Percentiles rank a stretch among this genome's conserved stretches.
phyloP scores from a whole-genome alignment of 2,113 vertebrate species.

The Promerops cafer region DNA sequence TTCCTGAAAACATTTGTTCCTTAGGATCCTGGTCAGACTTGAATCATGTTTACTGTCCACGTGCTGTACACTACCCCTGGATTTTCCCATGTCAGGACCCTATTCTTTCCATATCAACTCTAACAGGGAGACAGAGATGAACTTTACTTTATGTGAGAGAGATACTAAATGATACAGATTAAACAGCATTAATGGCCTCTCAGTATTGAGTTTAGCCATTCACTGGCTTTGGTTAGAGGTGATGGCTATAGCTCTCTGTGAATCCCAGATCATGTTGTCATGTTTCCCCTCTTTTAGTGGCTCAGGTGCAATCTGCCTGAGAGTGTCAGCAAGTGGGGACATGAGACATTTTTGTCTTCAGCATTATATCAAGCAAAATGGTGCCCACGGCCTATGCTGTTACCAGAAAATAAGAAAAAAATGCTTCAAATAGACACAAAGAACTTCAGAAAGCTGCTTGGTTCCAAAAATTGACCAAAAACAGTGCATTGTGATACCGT shows the following conservation, averaged over 20 bases:
- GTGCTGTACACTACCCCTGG: rapidly evolving
- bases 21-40: neutral
- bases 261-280: neutral
- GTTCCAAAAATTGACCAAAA: neutral
- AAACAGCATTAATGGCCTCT: neutral
- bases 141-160: neutral
- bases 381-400: rapidly evolving
- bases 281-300: neutral
- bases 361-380: neutral
- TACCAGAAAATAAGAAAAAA: neutral
- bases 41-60: neutral
- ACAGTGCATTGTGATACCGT: neutral
- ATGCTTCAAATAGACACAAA: neutral
- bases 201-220: neutral
- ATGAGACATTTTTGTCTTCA: neutral
- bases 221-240: neutral
- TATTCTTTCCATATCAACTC: neutral
- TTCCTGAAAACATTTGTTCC: neutral
- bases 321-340: neutral
- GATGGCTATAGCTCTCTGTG: neutral
- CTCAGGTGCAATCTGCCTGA: neutral
- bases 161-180: neutral
- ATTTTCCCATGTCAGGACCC: neutral
- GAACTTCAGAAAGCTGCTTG: neutral
- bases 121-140: neutral